Evolutionary conservation across 1,140 invertebrate species (phyloP).

Genomic region (Leptinotarsa defecta): DNA sequence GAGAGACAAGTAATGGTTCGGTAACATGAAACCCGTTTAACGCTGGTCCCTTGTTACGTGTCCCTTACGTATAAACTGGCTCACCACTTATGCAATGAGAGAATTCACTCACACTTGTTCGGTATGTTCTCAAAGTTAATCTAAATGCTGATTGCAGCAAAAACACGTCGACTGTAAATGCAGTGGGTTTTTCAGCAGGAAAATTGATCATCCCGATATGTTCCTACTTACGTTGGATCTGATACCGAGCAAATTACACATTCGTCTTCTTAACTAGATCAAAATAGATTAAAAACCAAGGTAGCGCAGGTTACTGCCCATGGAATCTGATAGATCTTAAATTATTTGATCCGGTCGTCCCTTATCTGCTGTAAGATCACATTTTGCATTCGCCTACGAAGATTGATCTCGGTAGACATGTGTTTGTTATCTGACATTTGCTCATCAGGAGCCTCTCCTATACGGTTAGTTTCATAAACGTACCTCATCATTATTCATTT

Average conservation of each 20-base stretch:
- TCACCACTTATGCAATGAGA: slow-evolving; percentile 14
- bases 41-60: neutral
- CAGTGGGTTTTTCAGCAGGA: slow-evolving; percentile 10
- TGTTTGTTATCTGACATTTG: slow-evolving; percentile 37
- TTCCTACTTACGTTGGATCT: slow-evolving; percentile 1
- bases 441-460: slow-evolving; percentile 35
- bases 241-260: slow-evolving; percentile 26
- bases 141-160: slow-evolving; percentile 20
- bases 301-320: slow-evolving; percentile 33
- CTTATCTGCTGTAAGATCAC: slow-evolving; percentile 35
- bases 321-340: slow-evolving; percentile 38
- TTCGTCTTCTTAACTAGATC: slow-evolving; percentile 24
- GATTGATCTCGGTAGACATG: slow-evolving; percentile 41
- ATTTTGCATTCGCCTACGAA: slow-evolving; percentile 41
- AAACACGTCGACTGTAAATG: slow-evolving; percentile 7
- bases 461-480: neutral
- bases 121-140: slow-evolving; percentile 11
- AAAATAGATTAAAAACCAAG: slow-evolving; percentile 29
- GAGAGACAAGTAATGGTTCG: neutral
- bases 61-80: neutral
- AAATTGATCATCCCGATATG: slow-evolving; percentile 17
- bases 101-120: slow-evolving; percentile 13
- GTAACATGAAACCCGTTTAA: neutral
- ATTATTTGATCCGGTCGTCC: slow-evolving; percentile 38
- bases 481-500: too few species aligned